Percentiles rank a stretch among this genome's conserved stretches.
Evolutionary conservation across 2,113 vertebrate genomes (phyloP).

Genomic region (Hemiprocne comata): DNA sequence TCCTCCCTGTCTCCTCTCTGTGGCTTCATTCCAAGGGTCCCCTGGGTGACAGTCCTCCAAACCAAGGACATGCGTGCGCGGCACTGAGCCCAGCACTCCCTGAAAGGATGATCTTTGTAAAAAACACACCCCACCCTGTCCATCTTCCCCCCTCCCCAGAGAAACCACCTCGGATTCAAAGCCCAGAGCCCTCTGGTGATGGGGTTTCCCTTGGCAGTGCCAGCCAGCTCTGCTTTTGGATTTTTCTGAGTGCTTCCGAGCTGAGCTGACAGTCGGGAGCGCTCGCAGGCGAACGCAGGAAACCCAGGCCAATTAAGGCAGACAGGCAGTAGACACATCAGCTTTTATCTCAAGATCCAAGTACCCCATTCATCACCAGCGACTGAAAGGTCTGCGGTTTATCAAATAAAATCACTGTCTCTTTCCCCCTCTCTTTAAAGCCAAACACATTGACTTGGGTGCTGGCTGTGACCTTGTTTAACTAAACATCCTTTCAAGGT

Average conservation of each 20-base stretch:
- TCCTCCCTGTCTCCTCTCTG: not conserved
- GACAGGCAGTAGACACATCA: constrained; percentile 42
- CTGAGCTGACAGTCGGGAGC: not conserved
- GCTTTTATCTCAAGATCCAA: constrained; percentile 55
- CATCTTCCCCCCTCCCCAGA: not conserved
- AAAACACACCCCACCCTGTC: not conserved
- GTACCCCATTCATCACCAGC: constrained; percentile 22
- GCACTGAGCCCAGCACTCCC: not conserved
- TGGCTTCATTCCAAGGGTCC: not conserved
- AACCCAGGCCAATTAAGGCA: constrained; percentile 47
- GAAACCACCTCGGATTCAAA: not conserved
- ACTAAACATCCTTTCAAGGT: constrained; percentile 7
- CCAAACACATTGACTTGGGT: constrained; percentile 1
- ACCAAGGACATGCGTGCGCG: not conserved
- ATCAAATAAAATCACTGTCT: constrained; percentile 58
- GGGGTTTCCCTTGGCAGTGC: not conserved
- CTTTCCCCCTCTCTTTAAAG: not conserved
- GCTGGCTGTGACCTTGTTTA: constrained; percentile 52
- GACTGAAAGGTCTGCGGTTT: constrained; percentile 18
- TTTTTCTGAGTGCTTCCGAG: not conserved
- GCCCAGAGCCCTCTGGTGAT: not conserved
- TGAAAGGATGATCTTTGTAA: not conserved
- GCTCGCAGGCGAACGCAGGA: not conserved
- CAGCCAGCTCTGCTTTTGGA: not conserved
- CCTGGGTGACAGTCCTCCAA: not conserved